These are phyloP conservation scores for Drosophila lacteicornis DNA, from an alignment of 1,140 invertebrate species.

Conservation along the genomic window DNA sequence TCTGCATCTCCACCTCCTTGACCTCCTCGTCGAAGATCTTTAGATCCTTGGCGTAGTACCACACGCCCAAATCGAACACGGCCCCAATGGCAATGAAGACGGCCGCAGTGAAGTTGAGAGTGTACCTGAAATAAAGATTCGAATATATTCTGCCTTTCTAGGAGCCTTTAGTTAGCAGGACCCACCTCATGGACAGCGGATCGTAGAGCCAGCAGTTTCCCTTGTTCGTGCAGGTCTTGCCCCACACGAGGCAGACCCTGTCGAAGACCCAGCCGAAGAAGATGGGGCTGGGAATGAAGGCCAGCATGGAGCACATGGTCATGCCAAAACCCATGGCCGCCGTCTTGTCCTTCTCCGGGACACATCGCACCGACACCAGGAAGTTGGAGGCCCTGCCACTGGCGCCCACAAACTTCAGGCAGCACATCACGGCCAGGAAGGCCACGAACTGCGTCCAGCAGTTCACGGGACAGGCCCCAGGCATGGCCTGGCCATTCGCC, in stretches of 20 bases:
- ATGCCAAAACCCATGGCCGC: constrained; percentile 89
- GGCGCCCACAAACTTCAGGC: constrained; percentile 89
- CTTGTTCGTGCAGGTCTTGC: constrained; percentile 89
- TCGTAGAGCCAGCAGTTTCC: constrained; percentile 92
- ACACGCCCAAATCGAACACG: constrained; percentile 88
- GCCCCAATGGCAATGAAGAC: constrained; percentile 88
- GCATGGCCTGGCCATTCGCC: constrained; percentile 85
- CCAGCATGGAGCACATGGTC: constrained; percentile 89
- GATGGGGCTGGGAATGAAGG: constrained; percentile 90
- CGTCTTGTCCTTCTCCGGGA: constrained; percentile 90
- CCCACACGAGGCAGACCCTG: constrained; percentile 90
- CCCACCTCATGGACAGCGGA: constrained; percentile 87
- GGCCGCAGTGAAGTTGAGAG: constrained; percentile 89
- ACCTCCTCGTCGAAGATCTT: constrained; percentile 90
- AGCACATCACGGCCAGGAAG: constrained; percentile 89
- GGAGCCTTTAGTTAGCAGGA: not conserved
- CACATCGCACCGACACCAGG: constrained; percentile 89
- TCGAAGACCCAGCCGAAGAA: constrained; percentile 90
- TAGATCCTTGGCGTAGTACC: constrained; percentile 89
- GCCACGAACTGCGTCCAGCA: constrained; percentile 88
- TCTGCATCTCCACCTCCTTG: constrained; percentile 84
- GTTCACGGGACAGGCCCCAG: constrained; percentile 89
- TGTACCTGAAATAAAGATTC: constrained; percentile 83
- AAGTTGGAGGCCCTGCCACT: constrained; percentile 90
- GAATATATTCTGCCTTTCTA: not conserved